These are phyloP conservation scores for Aldabrachelys gigantea DNA, from an alignment of 2,113 vertebrate genomes.

Conservation along the genomic window DNA sequence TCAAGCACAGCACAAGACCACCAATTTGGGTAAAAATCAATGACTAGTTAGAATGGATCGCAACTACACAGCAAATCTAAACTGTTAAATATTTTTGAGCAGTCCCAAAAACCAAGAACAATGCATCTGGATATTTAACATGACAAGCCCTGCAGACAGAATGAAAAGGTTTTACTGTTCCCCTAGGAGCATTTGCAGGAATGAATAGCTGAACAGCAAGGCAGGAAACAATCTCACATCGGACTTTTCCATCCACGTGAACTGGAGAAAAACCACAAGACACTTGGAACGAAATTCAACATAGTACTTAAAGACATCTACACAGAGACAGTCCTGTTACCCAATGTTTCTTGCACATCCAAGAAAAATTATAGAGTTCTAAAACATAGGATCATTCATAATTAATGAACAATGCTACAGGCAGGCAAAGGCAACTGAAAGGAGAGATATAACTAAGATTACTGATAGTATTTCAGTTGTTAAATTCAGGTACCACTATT, in stretches of 20 bases:
- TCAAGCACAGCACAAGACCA: constrained; percentile 71
- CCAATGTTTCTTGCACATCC: constrained; percentile 28
- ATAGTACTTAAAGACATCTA: constrained; percentile 39
- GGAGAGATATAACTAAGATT: constrained; percentile 39
- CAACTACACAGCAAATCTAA: constrained; percentile 60
- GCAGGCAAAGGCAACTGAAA: constrained; percentile 33
- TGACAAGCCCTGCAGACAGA: constrained; percentile 75
- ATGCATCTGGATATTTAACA: constrained; percentile 51
- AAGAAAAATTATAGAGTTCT: constrained; percentile 30
- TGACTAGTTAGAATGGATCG: constrained; percentile 62
- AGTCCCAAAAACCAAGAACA: constrained; percentile 78
- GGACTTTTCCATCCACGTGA: constrained; percentile 69
- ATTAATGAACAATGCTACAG: neutral
- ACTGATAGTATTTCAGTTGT: constrained; percentile 17
- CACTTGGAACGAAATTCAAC: constrained; percentile 62
- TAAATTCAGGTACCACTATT: constrained; percentile 5
- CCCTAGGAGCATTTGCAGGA: constrained; percentile 75
- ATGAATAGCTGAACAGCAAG: constrained; percentile 74
- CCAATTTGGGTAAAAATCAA: constrained; percentile 58
- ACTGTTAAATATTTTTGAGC: constrained; percentile 37
- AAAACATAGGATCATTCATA: constrained; percentile 45
- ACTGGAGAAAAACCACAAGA: constrained; percentile 74
- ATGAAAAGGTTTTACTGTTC: constrained; percentile 69
- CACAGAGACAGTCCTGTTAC: constrained; percentile 26
- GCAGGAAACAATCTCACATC: constrained; percentile 74